Conservation (phyloP, 2,888 invertebrate genomes). For the Plutella xylostella region DNA sequence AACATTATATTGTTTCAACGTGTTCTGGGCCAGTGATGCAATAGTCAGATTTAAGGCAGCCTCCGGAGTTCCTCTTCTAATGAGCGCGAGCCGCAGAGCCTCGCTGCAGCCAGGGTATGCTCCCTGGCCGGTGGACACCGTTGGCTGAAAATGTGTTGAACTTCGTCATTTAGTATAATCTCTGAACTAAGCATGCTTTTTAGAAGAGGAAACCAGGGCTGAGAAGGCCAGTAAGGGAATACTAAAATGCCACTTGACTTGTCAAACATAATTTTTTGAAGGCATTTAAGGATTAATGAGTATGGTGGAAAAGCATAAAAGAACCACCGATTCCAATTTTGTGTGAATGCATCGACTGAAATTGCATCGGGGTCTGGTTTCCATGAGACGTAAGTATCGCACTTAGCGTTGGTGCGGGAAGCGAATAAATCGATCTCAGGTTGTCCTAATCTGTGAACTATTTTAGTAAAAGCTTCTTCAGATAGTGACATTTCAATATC, state of each 20-base stretch:
- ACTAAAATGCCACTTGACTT: constrained; percentile 11
- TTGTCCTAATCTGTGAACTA: not conserved
- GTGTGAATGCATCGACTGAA: not conserved
- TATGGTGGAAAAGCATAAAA: constrained; percentile 17
- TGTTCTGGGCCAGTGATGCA: constrained; percentile 14
- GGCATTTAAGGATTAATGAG: constrained; percentile 8
- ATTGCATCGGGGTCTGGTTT: not conserved
- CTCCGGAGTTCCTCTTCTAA: constrained; percentile 8
- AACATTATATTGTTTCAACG: constrained; percentile 11
- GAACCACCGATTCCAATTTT: not conserved
- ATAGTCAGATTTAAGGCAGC: constrained; percentile 12
- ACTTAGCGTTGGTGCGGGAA: not conserved
- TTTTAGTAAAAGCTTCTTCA: not conserved
- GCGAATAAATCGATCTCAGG: not conserved
- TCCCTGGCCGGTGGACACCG: constrained; percentile 13
- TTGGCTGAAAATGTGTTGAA: constrained; percentile 15
- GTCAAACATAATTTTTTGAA: constrained; percentile 14
- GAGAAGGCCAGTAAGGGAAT: constrained; percentile 5
- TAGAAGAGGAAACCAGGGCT: not conserved
- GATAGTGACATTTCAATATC: constrained; percentile 2
- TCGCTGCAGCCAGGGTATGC: constrained; percentile 2
- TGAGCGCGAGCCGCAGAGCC: constrained; percentile 14
- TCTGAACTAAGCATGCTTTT: not conserved
- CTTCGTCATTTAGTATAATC: constrained; percentile 7
- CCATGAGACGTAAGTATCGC: not conserved